Base-by-base conservation (phyloP, 1,140 invertebrate genomes). In the Coenobita brevimanus region DNA sequence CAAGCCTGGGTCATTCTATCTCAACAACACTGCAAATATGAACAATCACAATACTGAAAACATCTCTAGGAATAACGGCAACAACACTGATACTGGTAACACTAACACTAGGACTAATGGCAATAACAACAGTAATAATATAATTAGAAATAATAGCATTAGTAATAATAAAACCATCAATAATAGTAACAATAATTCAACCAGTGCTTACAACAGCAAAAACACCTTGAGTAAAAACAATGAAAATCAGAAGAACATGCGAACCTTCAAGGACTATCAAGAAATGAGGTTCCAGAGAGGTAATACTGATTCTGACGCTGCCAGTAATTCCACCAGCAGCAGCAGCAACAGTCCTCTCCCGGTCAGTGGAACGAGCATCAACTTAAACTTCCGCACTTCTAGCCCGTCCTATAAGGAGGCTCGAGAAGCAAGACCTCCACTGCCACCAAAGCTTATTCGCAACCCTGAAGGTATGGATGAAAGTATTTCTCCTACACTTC, bases 211-310 rank as follows among this genome's bases (percentile, higher is more conserved):
- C 46, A 87, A 43, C 17, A 79, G 54, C 4, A 80, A 69, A 27
- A 69, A 38, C 50, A 71, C 33, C 46, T 54, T 71, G n/a, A 41
- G 17, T 43, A 81, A 60, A n/a, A 75, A 79, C n/a, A 81, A 33
- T 36, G 76, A 82, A 21, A 43, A 21, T 2, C 50, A 60, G 41
- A 88, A 88, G 64, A 88, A 82, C 10, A 60, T 79, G 24, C 21
- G 79, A 82, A 88, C 86, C 54, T 88, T 88, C 30, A 88, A 82
- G 38, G 86, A 88, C 24, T 88, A 88, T 64, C 79, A 88, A 33
- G 79, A 88, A 57, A 82, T 88, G 79, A 73, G 57, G 15, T 88
- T 88, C 50, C 79, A 75, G n/a, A 64, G 60, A 57, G 38, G 43
- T 13, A 62, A 54, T n/a, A 15, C 24, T 30, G 79, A 82, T 21